Base-by-base conservation (phyloP, 2,888 invertebrate genomes). In the Tachina fera region DNA sequence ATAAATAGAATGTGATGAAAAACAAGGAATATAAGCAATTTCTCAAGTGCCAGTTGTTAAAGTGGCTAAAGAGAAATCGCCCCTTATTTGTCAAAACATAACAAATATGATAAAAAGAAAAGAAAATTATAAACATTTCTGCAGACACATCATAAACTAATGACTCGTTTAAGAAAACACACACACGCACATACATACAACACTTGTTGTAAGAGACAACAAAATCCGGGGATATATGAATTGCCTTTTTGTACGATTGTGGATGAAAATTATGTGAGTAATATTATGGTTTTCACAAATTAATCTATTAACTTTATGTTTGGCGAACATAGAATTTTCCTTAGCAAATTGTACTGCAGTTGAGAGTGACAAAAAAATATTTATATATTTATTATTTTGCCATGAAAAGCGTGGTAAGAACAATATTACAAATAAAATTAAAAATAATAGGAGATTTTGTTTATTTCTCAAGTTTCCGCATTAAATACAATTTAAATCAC, bases 101-200 rank as follows among this genome's bases (percentile, higher is more conserved):
- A 31, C 14, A 16, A 16, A 22, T 41, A 31, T 56, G 22, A 9
- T 10, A 65, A 65, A 19, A 31, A 61, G n/a, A 61, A 39, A 61
- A 14, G 47, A 53, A 60, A 39, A 56, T 31, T 31, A 31, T 31
- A 6, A 0, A 0, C 10, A 68, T 75, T 82, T 47, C 56, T 65
- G 56, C 58, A 82, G 51, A 71, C 70, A 79, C 77, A 81, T 75
- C 53, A 61, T 76, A 65, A 75, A 61, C 67, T 83, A 79, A 79
- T 86, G 86, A 86, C 60, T 75, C 82, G 58, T 51, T 31, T 31
- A 6, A 31, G 6, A 31, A 6, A 31, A 31, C 2, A 22, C 1
- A 22, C 22, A 45, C 9, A 16, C n/a, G n/a, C 14, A 49, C 6
- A 45, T 22, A 65, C 16, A 65, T 31, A 41, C 53, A 70, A 31